Conservation (phyloP, 2,797 vertebrate genomes). For the Orestias chungarensis region DNA sequence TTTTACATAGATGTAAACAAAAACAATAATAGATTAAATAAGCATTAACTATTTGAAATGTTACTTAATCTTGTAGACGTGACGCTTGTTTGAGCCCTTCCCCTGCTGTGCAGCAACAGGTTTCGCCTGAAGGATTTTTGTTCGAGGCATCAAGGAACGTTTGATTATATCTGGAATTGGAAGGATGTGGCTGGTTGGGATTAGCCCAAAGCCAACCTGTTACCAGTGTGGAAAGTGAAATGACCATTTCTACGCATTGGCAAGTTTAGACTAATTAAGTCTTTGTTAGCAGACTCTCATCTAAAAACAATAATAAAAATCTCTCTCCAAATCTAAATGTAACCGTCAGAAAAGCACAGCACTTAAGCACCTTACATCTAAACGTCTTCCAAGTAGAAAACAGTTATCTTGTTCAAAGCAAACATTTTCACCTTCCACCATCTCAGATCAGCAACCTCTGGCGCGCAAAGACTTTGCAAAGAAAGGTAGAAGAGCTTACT, state of each 20-base stretch:
- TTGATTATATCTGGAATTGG: not conserved
- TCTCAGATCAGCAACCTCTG: constrained; percentile 29
- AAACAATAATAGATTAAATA: no score
- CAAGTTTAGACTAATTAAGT: not conserved
- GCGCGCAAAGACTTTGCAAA: constrained; percentile 17
- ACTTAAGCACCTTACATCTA: not conserved
- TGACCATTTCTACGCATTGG: not conserved
- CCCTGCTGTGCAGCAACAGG: not conserved
- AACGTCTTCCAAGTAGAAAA: not conserved
- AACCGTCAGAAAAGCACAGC: not conserved
- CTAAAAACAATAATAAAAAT: not conserved
- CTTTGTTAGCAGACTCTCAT: not conserved
- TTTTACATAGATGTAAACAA: no score
- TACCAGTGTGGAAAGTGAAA: not conserved
- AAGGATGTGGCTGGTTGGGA: not conserved
- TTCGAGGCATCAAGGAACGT: not conserved
- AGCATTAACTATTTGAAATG: not conserved
- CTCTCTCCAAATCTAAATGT: not conserved
- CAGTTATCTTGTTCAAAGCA: not conserved
- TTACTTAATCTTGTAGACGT: not conserved
- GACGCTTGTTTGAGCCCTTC: not conserved
- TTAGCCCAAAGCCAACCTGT: not conserved
- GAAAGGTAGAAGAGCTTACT: constrained; percentile 42
- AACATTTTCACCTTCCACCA: not conserved
- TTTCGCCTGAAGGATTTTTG: not conserved